A percentile compares a stretch with the other conserved stretches of the same genome.
Conservation (phyloP, 2,113 vertebrate genomes). For the Anser cygnoides region DNA sequence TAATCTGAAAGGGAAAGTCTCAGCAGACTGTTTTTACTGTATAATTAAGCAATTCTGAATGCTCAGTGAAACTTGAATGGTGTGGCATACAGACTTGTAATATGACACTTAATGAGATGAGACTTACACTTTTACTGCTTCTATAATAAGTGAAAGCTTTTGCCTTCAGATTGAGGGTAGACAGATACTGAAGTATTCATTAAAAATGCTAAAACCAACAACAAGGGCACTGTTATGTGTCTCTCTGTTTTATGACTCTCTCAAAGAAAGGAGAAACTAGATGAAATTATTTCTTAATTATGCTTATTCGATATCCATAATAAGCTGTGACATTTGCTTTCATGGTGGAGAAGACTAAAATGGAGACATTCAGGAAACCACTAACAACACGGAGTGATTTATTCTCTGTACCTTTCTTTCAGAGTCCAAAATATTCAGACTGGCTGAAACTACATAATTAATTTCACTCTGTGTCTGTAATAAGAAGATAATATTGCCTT, state of each 20-base stretch:
- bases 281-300: conserved; percentile 65
- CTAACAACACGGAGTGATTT: conserved; percentile 27
- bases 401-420: neutral
- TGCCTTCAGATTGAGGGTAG: conserved; percentile 57
- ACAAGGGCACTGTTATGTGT: conserved; percentile 7
- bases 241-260: conserved; percentile 23
- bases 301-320: conserved; percentile 25
- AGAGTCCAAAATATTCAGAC: conserved; percentile 12
- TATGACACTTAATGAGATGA: conserved; percentile 78
- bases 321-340: conserved; percentile 53
- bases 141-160: conserved; percentile 69
- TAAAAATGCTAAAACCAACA: conserved; percentile 53
- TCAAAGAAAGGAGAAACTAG: conserved; percentile 43
- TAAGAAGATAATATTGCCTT: conserved; percentile 24
- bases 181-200: conserved; percentile 40
- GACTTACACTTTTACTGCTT: conserved; percentile 68
- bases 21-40: conserved; percentile 75
- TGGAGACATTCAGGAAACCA: conserved; percentile 9
- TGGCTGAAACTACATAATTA: neutral
- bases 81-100: conserved; percentile 71
- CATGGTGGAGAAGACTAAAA: neutral
- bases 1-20: conserved; percentile 67
- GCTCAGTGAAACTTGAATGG: conserved; percentile 72
- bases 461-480: neutral
- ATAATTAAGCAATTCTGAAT: conserved; percentile 79